Base-by-base conservation (phyloP, 2,888 invertebrate species). In the Macaria liturata region DNA sequence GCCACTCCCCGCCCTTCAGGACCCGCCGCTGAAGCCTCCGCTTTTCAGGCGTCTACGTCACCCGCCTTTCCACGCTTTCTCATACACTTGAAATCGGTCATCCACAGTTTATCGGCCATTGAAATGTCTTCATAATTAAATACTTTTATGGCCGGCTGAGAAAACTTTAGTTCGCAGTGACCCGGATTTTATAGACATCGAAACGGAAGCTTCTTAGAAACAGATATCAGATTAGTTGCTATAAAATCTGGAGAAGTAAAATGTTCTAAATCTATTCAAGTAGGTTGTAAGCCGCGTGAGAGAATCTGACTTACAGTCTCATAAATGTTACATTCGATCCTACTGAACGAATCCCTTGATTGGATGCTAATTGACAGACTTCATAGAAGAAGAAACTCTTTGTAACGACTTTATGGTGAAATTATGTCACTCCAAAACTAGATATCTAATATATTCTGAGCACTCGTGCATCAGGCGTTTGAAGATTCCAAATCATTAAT, bases 341-440 rank as follows among this genome's bases (percentile, higher is more conserved):
- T 67, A 80, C 75, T 86, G 81, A 88, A 86, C 78, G 84, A 80
- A 80, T 78, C 81, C 78, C 78, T 86, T 87, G 83, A 88, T 86
- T 83, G 72, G 79, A 83, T 77, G 80, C 79, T 87, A 84, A 89
- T 88, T 84, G 83, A 86, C 44, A 48, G 32, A 49, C 55, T 59
- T 20, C 42, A 52, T 71, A 81, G 79, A 76, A 83, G 75, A 82
- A 86, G 76, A 81, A 76, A 75, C 78, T 80, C 82, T 79, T 76
- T 86, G 81, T 84, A 57, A 59, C 55, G 59, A 66, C 59, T 52
- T 68, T 55, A 62, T 64, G 50, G 49, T 66, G 61, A 67, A 67
- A 77, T 69, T 65, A 72, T 80, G 83, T 81, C 83, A 74, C 78
- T 70, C 68, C 63, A 64, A 69, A 69, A 67, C 34, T 50, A 31